A percentile compares a stretch with the other conserved stretches of the same genome.
These are phyloP conservation scores for Trichonephila clavata DNA, from an alignment of 1,140 invertebrate species.

Conservation along the genomic window DNA sequence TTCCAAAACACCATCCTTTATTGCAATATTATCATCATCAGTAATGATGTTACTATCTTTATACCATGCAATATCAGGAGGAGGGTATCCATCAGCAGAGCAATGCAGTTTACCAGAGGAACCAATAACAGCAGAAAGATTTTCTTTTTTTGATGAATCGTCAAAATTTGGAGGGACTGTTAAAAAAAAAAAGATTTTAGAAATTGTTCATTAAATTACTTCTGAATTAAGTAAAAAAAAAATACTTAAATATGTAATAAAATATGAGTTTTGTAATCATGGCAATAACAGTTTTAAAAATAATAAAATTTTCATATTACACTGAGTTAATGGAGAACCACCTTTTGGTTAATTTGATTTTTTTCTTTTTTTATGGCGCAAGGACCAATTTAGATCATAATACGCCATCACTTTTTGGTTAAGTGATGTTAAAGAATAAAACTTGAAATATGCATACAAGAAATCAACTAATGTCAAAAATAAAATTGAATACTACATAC, in stretches of 20 bases:
- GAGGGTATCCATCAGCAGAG: conserved; percentile 81
- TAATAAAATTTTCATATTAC: too few relatives aligned
- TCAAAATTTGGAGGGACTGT: conserved; percentile 78
- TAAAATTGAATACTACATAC: too few relatives aligned
- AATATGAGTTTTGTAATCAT: too few relatives aligned
- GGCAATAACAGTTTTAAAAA: too few relatives aligned
- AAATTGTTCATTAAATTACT: not conserved
- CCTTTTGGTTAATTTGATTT: too few relatives aligned
- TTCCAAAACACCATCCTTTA: conserved; percentile 38
- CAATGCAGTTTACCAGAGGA: conserved; percentile 81
- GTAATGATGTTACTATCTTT: conserved; percentile 62
- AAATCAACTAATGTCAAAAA: too few relatives aligned
- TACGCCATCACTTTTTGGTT: too few relatives aligned
- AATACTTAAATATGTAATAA: not conserved
- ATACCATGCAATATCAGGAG: conserved; percentile 82
- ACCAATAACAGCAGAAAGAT: conserved; percentile 81
- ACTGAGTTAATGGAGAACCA: too few relatives aligned
- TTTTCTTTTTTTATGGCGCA: too few relatives aligned
- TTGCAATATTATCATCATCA: not conserved
- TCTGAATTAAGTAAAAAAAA: not conserved
- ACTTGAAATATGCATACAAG: too few relatives aligned
- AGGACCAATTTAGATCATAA: too few relatives aligned
- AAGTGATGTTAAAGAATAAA: too few relatives aligned
- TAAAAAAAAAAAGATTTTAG: conserved; percentile 53
- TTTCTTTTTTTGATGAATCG: conserved; percentile 75